phyloP scores from a whole-genome alignment of 2,888 invertebrate species.

The Euplexia lucipara region DNA sequence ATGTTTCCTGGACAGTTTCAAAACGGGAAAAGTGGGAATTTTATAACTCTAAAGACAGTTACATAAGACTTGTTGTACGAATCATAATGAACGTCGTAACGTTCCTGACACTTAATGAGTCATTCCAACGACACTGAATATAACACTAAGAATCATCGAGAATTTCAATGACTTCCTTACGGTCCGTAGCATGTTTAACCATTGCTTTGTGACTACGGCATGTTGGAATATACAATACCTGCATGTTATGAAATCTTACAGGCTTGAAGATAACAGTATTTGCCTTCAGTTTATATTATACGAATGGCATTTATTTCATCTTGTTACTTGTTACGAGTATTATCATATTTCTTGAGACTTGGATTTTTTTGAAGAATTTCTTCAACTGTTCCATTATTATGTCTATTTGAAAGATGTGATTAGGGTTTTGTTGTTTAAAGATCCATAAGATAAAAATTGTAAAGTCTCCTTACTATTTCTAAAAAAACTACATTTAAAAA shows the following conservation, averaged over 20 bases:
- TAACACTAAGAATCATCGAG: constrained; percentile 61
- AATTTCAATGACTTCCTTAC: constrained; percentile 80
- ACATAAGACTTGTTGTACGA: constrained; percentile 25
- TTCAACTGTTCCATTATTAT: neutral
- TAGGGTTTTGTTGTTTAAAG: neutral
- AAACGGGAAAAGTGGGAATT: constrained; percentile 5
- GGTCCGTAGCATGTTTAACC: constrained; percentile 48
- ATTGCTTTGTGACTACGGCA: constrained; percentile 50
- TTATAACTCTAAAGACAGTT: constrained; percentile 24
- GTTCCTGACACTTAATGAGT: constrained; percentile 59
- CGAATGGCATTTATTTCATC: neutral
- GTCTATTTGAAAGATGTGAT: neutral
- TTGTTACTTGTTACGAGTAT: neutral
- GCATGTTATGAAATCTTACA: constrained; percentile 9
- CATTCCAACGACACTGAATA: constrained; percentile 52
- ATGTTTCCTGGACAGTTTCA: constrained; percentile 21
- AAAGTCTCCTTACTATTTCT: neutral
- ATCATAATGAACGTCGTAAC: constrained; percentile 41
- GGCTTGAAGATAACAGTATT: constrained; percentile 3
- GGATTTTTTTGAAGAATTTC: neutral
- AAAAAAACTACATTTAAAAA: neutral
- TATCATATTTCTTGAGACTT: too few relatives aligned
- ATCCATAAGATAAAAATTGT: neutral
- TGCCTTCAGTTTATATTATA: neutral
- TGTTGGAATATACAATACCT: constrained; percentile 44